A percentile compares a stretch with the other conserved stretches of the same genome.
phyloP scores from a whole-genome alignment of 2,888 invertebrate species.

The Catocala fraxini region DNA sequence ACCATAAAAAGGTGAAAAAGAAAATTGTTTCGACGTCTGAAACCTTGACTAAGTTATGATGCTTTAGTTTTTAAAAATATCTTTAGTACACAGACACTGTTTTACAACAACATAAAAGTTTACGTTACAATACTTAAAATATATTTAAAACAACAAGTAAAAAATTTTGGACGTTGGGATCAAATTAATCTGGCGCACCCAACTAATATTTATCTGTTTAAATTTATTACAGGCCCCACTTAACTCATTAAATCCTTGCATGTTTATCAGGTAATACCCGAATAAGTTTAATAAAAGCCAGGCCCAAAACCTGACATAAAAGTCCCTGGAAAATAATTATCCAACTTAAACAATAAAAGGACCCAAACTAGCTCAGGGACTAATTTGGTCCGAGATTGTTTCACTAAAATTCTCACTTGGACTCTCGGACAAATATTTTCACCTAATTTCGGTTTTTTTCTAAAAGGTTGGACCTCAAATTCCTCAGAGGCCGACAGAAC shows the following conservation, averaged over 20 bases:
- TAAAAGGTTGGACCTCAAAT: constrained; percentile 14
- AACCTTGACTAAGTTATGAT: too few relatives aligned
- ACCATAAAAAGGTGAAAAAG: too few relatives aligned
- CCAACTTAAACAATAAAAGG: constrained; percentile 57
- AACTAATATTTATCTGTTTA: constrained; percentile 4
- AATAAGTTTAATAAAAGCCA: constrained; percentile 53
- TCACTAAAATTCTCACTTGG: constrained; percentile 24
- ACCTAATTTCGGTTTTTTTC: constrained; percentile 29
- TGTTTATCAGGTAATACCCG: constrained; percentile 43
- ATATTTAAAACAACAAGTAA: too few relatives aligned
- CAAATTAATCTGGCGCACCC: background rate
- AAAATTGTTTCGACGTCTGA: too few relatives aligned
- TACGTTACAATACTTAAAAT: too few relatives aligned
- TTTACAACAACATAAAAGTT: too few relatives aligned
- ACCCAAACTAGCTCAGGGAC: constrained; percentile 34
- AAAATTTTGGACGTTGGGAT: too few relatives aligned
- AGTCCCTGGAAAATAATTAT: constrained; percentile 53
- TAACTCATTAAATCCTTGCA: constrained; percentile 44
- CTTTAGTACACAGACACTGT: too few relatives aligned
- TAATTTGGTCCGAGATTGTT: constrained; percentile 41
- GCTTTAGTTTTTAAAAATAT: too few relatives aligned
- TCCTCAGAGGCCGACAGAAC: constrained; percentile 12
- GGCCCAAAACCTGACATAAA: constrained; percentile 44
- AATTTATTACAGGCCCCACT: constrained; percentile 35
- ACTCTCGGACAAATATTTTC: constrained; percentile 31